These are phyloP conservation scores for Porites rus DNA, from an alignment of 92 coral and sea anemone genomes.

Conservation along the genomic window DNA sequence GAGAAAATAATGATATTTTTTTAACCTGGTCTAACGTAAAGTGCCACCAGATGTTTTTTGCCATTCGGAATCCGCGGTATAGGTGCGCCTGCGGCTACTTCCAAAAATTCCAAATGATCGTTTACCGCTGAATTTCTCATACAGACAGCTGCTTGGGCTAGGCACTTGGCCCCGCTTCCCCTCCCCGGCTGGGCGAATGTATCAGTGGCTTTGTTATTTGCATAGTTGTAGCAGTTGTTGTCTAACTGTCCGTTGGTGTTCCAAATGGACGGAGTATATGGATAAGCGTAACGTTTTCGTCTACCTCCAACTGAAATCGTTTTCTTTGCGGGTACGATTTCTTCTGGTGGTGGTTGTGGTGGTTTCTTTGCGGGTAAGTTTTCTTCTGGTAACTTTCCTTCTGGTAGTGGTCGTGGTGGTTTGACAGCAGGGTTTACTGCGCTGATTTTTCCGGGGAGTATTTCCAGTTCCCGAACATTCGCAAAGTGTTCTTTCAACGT, in stretches of 20 bases:
- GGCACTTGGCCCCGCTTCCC: background rate
- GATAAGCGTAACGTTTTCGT: background rate
- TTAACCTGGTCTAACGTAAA: background rate
- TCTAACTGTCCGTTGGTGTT: background rate
- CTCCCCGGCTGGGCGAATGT: background rate
- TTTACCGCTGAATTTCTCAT: background rate
- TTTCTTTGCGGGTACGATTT: no score
- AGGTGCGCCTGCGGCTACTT: background rate
- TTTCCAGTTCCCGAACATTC: background rate
- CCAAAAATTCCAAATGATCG: background rate
- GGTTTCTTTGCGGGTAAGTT: no score
- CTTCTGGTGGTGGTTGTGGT: no score
- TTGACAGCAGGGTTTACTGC: background rate
- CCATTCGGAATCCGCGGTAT: background rate
- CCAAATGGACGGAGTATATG: background rate
- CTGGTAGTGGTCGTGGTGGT: background rate
- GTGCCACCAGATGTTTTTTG: background rate
- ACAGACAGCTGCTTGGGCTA: background rate
- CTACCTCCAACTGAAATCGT: no score
- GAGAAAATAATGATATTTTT: no score
- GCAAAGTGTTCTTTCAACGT: background rate
- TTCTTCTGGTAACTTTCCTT: no score
- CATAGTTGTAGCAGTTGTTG: conserved; percentile 8
- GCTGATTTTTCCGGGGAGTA: background rate
- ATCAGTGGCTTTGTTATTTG: background rate